Percentiles rank a stretch among this genome's conserved stretches.
phyloP scores from a whole-genome alignment of 2,888 invertebrate species.

The Sphaerophoria taeniata region DNA sequence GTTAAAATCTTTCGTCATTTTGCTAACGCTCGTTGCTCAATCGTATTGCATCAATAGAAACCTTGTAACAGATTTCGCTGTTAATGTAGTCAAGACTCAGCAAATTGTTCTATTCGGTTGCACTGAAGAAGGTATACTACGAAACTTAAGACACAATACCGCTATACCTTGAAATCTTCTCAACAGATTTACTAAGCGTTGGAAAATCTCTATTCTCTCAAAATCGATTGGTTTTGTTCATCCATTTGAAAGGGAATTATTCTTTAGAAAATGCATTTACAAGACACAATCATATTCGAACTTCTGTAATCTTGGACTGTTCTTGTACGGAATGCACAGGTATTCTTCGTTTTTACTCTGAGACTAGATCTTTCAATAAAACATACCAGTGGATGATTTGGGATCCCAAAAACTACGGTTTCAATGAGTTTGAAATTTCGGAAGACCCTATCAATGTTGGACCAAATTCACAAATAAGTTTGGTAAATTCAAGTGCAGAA shows the following conservation, averaged over 20 bases:
- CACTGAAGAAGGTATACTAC: constrained; percentile 73
- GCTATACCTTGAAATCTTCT: neutral
- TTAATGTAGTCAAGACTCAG: constrained; percentile 75
- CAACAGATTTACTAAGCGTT: constrained; percentile 3
- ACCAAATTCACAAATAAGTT: constrained; percentile 80
- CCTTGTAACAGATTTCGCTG: constrained; percentile 75
- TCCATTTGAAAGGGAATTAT: constrained; percentile 73
- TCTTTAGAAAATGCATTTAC: constrained; percentile 74
- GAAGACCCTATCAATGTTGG: constrained; percentile 75
- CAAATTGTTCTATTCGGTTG: constrained; percentile 77
- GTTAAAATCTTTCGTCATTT: neutral
- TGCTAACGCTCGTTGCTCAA: neutral
- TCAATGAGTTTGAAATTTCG: constrained; percentile 73
- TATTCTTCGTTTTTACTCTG: constrained; percentile 76
- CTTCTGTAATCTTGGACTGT: constrained; percentile 77
- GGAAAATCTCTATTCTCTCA: constrained; percentile 68
- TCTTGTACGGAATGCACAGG: constrained; percentile 71
- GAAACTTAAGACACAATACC: neutral
- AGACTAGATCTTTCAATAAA: constrained; percentile 79
- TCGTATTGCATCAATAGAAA: constrained; percentile 35
- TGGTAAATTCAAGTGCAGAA: constrained; percentile 74
- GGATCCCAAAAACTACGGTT: constrained; percentile 74
- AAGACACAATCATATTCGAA: constrained; percentile 75
- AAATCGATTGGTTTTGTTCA: constrained; percentile 75
- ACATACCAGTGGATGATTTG: constrained; percentile 81